Evolutionary conservation across 2,888 invertebrate genomes (phyloP).

Genomic region (Mythimna vitellina): DNA sequence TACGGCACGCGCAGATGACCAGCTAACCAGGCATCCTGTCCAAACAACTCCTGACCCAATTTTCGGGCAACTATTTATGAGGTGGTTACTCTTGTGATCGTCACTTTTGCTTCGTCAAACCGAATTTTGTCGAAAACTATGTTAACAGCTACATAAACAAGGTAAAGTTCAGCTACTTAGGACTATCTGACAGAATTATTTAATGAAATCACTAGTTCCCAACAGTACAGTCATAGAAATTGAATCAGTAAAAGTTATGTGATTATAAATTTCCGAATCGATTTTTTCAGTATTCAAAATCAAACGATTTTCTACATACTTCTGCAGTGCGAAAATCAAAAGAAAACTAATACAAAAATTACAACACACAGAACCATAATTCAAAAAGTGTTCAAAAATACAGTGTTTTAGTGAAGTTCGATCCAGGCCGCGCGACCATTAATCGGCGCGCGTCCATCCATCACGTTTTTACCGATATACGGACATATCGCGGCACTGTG

Average conservation of each 20-base stretch:
- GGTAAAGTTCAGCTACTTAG: not conserved
- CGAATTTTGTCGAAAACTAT: constrained; percentile 12
- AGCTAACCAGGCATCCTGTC: constrained; percentile 31
- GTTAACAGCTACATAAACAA: not conserved
- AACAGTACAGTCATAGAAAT: not conserved
- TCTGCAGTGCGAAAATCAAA: not conserved
- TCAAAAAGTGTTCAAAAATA: constrained; percentile 39
- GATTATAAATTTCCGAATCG: too few species aligned
- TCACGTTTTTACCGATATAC: constrained; percentile 39
- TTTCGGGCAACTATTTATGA: constrained; percentile 4
- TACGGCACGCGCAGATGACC: constrained; percentile 26
- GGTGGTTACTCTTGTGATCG: constrained; percentile 3
- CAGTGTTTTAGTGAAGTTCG: constrained; percentile 28
- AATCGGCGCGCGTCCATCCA: constrained; percentile 46
- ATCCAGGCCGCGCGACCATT: constrained; percentile 31
- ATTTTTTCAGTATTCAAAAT: not conserved
- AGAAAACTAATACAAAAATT: not conserved
- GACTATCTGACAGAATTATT: not conserved
- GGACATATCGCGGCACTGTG: constrained; percentile 18
- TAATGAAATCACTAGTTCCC: not conserved
- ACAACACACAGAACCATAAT: constrained; percentile 19
- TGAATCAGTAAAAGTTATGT: not conserved
- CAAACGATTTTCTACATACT: not conserved
- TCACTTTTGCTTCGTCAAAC: constrained; percentile 7
- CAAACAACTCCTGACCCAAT: constrained; percentile 45